Evolutionary conservation across 2,113 vertebrate species (phyloP).

Genomic region (Apteryx mantelli): DNA sequence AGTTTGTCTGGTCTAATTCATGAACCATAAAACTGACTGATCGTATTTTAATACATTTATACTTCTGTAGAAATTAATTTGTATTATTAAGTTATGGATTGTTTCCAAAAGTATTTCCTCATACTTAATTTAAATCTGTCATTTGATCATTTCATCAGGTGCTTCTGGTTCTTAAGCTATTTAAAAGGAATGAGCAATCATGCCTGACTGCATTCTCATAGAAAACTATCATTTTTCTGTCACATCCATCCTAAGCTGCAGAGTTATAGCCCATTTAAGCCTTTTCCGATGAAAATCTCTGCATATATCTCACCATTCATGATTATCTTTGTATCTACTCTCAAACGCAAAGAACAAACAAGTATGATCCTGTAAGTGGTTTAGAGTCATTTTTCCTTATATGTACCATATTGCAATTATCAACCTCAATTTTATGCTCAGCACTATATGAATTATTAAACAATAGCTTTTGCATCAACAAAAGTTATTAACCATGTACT

Average conservation of each 20-base stretch:
- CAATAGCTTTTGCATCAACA: neutral
- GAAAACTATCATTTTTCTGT: neutral
- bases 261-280: neutral
- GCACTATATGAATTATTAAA: neutral
- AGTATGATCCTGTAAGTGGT: neutral
- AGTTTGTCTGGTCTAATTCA: neutral
- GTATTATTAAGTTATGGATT: neutral
- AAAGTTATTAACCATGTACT: neutral
- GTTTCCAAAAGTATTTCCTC: neutral
- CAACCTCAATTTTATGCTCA: neutral
- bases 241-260: neutral
- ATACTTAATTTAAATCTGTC: neutral
- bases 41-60: neutral
- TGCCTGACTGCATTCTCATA: neutral
- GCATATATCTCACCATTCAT: neutral
- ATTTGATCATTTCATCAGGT: neutral
- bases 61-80: neutral
- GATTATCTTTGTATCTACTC: neutral
- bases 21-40: neutral
- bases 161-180: neutral
- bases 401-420: neutral
- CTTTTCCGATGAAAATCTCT: neutral
- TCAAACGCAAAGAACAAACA: neutral
- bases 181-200: neutral
- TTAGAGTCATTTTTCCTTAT: neutral